Conservation (phyloP, 2,113 vertebrate species). For the Ammospiza nelsoni region DNA sequence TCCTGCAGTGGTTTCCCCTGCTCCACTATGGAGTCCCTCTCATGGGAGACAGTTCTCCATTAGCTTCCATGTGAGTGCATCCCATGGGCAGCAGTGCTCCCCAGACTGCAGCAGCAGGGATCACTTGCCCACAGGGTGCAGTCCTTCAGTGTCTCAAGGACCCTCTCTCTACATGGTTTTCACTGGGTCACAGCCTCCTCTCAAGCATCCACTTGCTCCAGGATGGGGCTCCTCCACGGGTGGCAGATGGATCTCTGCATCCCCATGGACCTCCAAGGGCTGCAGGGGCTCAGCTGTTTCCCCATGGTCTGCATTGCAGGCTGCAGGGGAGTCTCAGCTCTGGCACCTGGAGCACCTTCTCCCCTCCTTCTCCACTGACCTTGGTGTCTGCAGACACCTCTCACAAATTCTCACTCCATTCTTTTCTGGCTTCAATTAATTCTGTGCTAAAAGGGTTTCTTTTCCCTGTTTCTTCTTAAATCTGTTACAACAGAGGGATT, state of each 20-base stretch:
- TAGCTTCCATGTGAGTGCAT: background rate
- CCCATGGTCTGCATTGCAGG: fast-evolving
- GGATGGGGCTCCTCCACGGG: fast-evolving
- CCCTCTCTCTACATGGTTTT: fast-evolving
- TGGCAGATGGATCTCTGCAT: background rate
- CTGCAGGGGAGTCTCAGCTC: background rate
- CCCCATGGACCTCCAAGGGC: fast-evolving
- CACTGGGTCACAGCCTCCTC: background rate
- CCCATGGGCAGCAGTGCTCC: background rate
- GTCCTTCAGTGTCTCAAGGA: background rate
- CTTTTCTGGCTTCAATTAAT: background rate
- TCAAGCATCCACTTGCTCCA: background rate
- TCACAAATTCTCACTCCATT: background rate
- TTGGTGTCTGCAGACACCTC: background rate
- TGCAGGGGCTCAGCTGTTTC: background rate
- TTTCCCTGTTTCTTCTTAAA: background rate
- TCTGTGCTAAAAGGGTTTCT: fast-evolving
- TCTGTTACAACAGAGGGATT: background rate
- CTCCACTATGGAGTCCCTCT: too few species aligned
- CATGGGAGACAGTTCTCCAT: background rate
- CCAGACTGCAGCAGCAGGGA: background rate
- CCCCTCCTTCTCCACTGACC: background rate
- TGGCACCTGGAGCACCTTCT: fast-evolving
- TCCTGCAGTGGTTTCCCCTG: fast-evolving
- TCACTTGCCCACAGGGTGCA: background rate